These are phyloP conservation scores for Nomada lathburiana DNA, from an alignment of 2,888 invertebrate genomes.

Conservation along the genomic window DNA sequence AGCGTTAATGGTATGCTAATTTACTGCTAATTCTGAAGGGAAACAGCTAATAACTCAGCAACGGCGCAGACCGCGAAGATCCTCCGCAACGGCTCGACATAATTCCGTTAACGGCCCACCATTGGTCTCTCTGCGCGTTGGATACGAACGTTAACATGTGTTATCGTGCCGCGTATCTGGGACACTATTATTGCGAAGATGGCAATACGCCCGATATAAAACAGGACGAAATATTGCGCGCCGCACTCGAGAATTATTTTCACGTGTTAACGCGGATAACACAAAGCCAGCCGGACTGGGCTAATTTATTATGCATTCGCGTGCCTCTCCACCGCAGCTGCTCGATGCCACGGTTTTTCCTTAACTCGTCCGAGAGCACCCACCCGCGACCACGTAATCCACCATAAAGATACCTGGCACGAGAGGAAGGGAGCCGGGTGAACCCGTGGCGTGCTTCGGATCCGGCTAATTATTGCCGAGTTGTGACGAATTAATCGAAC, in stretches of 20 bases:
- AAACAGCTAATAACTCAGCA: conserved; percentile 77
- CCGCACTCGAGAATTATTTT: conserved; percentile 25
- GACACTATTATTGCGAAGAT: conserved; percentile 19
- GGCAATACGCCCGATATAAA: conserved; percentile 7
- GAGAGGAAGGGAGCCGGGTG: background rate
- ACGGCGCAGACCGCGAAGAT: conserved; percentile 57
- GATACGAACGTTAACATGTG: conserved; percentile 50
- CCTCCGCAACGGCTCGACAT: conserved; percentile 49
- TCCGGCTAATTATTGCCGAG: background rate
- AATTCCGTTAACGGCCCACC: conserved; percentile 52
- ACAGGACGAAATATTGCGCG: conserved; percentile 14
- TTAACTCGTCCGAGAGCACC: conserved; percentile 3
- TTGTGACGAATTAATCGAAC: conserved; percentile 30
- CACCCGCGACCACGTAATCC: background rate
- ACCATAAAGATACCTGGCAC: background rate
- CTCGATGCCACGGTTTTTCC: conserved; percentile 19
- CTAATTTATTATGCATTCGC: conserved; percentile 43
- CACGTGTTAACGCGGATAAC: conserved; percentile 29
- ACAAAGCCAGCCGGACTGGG: background rate
- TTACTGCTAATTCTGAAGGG: conserved; percentile 75
- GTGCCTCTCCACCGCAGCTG: conserved; percentile 4
- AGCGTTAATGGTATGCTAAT: conserved; percentile 76
- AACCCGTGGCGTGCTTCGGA: conserved; percentile 4
- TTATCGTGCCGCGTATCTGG: conserved; percentile 37
- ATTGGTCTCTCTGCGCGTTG: conserved; percentile 5